Conservation (phyloP, 2,888 invertebrate genomes). For the Rhabditoides inermis region DNA sequence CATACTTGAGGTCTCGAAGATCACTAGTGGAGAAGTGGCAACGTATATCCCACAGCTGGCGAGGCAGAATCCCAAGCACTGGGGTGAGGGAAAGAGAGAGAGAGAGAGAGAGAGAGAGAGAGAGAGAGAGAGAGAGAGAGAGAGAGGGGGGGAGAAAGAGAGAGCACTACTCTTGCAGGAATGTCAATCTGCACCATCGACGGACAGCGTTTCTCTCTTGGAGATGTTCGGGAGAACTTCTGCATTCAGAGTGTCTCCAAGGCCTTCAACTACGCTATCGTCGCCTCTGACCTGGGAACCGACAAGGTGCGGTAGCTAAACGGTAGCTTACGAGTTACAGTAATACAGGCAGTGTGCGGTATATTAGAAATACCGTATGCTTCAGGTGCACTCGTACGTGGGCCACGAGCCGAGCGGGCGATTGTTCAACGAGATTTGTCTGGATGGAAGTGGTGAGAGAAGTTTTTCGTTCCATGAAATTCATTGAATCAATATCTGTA, state of each 20-base stretch:
- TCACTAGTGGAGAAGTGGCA: constrained; percentile 38
- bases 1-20: constrained; percentile 7
- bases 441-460: constrained; percentile 84
- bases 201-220: constrained; percentile 54
- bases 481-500: too few relatives aligned
- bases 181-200: constrained; percentile 87
- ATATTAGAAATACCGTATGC: too few relatives aligned
- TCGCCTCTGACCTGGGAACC: constrained; percentile 63
- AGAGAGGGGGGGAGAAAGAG: too few relatives aligned
- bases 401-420: constrained; percentile 94
- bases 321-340: too few relatives aligned
- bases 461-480: too few relatives aligned
- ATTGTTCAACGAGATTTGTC: constrained; percentile 86
- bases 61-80: too few relatives aligned
- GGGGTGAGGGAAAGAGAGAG: too few relatives aligned
- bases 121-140: background rate
- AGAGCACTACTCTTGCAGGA: constrained; percentile 82
- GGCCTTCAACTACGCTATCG: constrained; percentile 82
- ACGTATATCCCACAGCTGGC: constrained; percentile 87
- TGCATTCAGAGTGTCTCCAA: constrained; percentile 78
- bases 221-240: constrained; percentile 81
- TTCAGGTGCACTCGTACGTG: constrained; percentile 86
- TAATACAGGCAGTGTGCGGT: too few relatives aligned
- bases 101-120: background rate
- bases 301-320: too few relatives aligned